Base-by-base conservation (phyloP, 92 coral and sea anemone genomes). In the Heteractis magnifica region DNA sequence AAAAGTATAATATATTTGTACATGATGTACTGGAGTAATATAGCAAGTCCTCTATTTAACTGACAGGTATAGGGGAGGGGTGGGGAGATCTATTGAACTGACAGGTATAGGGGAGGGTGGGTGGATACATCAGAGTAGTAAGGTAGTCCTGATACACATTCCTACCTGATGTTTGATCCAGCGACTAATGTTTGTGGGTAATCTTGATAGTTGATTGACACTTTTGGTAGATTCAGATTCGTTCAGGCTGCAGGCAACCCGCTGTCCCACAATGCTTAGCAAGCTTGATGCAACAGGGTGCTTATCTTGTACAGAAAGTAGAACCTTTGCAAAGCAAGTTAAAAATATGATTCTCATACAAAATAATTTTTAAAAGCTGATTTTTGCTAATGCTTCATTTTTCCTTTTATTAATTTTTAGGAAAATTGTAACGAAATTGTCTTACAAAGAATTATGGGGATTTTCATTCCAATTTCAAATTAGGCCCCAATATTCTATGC, bases 161-260 rank as follows among this genome's bases (percentile, higher is more conserved):
- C 65, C 60, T 89, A 97, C 99, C 94, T 97, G 99, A 72, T 93
- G 87, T 44, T 90, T 92, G 60, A 97, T 94, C 99, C 99, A 97
- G 78, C 98, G 86, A 71, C 98, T 92, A 84, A 97, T 93, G 79
- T 93, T 84, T 8, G 95, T 90, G 41, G 99, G 97, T 20, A 97
- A 85, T 11, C 98, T 90, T 9, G 98, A 94, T 84, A 97, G 83
- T 56, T 88, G 94, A 71, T 87, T 94, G 7, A 92, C 99, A 65
- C 95, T 95, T 79, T 92, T 94, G 51, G 87, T 86, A 15, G 99
- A 95, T 84, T 94, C 99, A 41, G 92, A 78, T 14, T 90, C 82
- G 48, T 89, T 89, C 79, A 94, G 84, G 65, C 88, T 75, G 64
- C 90, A 89, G 10, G 97, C 98, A 48, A 97, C 87, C 59, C 99